These are phyloP conservation scores for Onchidella celtica DNA, from an alignment of 2,888 invertebrate genomes.

Conservation along the genomic window DNA sequence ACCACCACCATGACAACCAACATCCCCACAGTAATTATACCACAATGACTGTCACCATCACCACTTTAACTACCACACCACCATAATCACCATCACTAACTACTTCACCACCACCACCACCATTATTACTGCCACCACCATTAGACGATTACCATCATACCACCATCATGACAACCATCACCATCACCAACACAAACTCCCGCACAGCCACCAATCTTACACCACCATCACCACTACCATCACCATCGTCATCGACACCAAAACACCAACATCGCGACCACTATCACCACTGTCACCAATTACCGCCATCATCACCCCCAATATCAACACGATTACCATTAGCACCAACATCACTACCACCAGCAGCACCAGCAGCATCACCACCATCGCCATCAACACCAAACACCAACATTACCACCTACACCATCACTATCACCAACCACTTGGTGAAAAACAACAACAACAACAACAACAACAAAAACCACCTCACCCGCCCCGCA, in stretches of 20 bases:
- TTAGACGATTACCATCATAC: background rate
- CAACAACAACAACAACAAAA: no score
- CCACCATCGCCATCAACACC: background rate
- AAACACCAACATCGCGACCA: background rate
- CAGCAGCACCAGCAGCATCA: constrained; percentile 5
- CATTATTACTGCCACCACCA: background rate
- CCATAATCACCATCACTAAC: background rate
- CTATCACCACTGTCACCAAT: background rate
- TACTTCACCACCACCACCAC: background rate
- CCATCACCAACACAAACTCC: background rate
- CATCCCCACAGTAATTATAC: background rate
- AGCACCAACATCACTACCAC: constrained; percentile 3
- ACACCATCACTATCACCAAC: background rate
- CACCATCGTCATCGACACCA: background rate
- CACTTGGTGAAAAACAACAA: background rate
- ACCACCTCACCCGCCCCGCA: background rate
- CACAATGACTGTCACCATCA: background rate
- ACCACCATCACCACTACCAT: background rate
- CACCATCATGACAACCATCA: background rate
- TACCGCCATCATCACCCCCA: background rate
- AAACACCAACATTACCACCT: background rate
- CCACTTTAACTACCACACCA: background rate
- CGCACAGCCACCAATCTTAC: no score
- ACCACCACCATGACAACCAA: background rate
- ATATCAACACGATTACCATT: background rate